Conservation (phyloP, 2,113 vertebrate genomes). For the Hippolais icterina region DNA sequence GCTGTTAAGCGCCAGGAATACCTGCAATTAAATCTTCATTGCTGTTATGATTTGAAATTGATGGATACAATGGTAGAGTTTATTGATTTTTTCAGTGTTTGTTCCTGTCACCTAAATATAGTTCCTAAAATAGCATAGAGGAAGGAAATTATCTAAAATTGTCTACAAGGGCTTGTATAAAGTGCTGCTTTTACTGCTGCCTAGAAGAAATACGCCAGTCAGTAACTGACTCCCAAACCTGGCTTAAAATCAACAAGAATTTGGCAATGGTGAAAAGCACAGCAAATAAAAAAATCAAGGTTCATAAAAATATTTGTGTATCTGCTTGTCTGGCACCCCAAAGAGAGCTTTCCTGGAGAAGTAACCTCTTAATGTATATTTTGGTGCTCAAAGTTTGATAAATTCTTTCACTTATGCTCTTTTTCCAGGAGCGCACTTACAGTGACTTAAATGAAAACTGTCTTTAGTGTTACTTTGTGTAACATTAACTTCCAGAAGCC, state of each 20-base stretch:
- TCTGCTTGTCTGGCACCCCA: background rate
- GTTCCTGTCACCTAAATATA: background rate
- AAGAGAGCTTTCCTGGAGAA: background rate
- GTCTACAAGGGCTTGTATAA: background rate
- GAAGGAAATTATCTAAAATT: constrained; percentile 16
- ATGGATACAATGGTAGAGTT: background rate
- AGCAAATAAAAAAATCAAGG: background rate
- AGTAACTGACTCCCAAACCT: background rate
- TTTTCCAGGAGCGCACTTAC: background rate
- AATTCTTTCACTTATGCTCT: background rate
- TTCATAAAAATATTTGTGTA: background rate
- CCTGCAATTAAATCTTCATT: background rate
- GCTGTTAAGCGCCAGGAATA: background rate
- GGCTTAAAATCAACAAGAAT: background rate
- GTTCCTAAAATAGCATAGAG: background rate
- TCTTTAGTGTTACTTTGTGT: background rate
- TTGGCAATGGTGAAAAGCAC: background rate
- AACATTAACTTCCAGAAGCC: background rate
- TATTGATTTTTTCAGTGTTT: background rate
- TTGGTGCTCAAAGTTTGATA: background rate
- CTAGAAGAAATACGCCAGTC: background rate
- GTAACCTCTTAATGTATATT: background rate
- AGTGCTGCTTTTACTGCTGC: background rate
- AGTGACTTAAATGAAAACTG: background rate
- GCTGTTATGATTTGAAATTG: background rate